Evolutionary conservation across 1,140 invertebrate species (phyloP).

Genomic region (Drosophila erecta): DNA sequence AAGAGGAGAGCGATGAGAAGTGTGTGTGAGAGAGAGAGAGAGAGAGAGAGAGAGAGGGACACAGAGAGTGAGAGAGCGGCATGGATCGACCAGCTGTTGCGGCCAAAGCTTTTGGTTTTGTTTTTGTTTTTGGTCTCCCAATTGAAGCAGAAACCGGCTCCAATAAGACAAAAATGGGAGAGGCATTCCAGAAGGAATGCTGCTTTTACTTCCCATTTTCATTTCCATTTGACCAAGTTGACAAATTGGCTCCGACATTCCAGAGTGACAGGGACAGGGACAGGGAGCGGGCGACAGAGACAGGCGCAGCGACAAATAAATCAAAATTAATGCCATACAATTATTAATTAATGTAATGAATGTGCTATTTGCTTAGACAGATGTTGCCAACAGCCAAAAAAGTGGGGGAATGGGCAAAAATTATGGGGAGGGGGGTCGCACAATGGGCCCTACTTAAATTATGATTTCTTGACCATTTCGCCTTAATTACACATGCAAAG

Average conservation of each 20-base stretch:
- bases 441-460: constrained; percentile 30
- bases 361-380: constrained; percentile 61
- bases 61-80: background rate
- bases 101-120: constrained; percentile 44
- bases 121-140: constrained; percentile 63
- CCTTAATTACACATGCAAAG: constrained; percentile 69
- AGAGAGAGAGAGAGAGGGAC: no score
- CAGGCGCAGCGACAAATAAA: constrained; percentile 48
- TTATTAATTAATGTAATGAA: constrained; percentile 82
- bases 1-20: no score
- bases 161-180: constrained; percentile 8
- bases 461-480: constrained; percentile 63
- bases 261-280: constrained; percentile 4
- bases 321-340: constrained; percentile 78
- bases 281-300: background rate
- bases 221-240: constrained; percentile 41
- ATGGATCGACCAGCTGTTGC: constrained; percentile 56
- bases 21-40: no score
- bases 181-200: constrained; percentile 19
- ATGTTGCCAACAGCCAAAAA: constrained; percentile 22
- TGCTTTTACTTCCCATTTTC: constrained; percentile 15
- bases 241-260: constrained; percentile 42
- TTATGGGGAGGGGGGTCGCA: background rate
- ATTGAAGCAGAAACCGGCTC: constrained; percentile 43
- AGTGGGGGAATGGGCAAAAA: background rate